These are phyloP conservation scores for Phalloptychus januarius DNA, from an alignment of 2,797 vertebrate species.

Conservation along the genomic window DNA sequence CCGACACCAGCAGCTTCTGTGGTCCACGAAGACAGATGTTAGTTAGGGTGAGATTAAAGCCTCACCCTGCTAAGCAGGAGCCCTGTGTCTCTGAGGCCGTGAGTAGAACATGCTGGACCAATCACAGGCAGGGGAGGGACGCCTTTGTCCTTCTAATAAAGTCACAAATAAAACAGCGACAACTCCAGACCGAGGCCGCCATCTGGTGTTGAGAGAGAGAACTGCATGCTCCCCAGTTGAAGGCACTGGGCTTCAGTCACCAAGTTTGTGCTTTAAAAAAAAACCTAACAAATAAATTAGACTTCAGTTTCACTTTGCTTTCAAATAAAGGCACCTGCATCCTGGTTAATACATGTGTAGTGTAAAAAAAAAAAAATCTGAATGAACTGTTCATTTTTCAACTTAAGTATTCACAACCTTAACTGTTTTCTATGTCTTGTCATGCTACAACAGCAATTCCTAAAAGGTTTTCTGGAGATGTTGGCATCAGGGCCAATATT, in stretches of 20 bases:
- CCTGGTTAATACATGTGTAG: not conserved
- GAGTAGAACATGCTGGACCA: conserved; percentile 60
- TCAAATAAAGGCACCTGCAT: not conserved
- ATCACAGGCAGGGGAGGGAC: conserved; percentile 65
- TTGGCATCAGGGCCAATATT: not conserved
- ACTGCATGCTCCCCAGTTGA: not conserved
- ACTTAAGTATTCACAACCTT: no score
- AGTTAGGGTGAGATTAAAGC: conserved; percentile 43
- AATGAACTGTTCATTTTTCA: not conserved
- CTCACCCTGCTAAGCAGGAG: conserved; percentile 13
- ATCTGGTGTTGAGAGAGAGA: conserved; percentile 52
- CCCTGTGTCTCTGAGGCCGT: conserved; percentile 39
- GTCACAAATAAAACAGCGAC: not conserved
- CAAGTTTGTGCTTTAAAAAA: not conserved
- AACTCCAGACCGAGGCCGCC: conserved; percentile 43
- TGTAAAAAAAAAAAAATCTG: not conserved
- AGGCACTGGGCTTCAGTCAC: not conserved
- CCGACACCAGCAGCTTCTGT: conserved; percentile 7
- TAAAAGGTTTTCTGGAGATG: not conserved
- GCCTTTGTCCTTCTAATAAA: conserved; percentile 29
- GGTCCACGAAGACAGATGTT: conserved; percentile 41
- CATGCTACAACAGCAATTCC: no score
- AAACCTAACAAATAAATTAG: not conserved
- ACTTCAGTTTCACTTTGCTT: not conserved
- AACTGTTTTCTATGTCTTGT: no score